Percentiles rank a stretch among this genome's conserved stretches.
These are phyloP conservation scores for Pollenia griseotomentosa DNA, from an alignment of 2,888 invertebrate species.

Conservation along the genomic window DNA sequence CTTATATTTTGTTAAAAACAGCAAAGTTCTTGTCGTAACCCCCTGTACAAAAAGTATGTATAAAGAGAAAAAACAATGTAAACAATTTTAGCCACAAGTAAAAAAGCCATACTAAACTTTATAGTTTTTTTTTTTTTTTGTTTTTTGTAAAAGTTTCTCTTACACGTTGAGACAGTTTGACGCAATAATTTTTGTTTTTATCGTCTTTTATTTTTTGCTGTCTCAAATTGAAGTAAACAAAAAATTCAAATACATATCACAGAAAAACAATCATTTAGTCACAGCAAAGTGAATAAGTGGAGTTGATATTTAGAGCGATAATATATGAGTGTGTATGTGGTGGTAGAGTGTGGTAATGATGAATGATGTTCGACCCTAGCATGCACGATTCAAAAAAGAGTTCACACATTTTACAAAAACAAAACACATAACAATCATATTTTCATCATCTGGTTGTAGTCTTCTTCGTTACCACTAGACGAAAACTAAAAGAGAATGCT, in stretches of 20 bases:
- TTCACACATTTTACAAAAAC: no score
- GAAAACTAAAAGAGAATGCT: no score
- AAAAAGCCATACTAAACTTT: conserved; percentile 33
- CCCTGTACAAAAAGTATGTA: conserved; percentile 15
- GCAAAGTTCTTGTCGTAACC: not conserved
- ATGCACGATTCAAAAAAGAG: no score
- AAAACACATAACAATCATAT: no score
- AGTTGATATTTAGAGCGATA: conserved; percentile 49
- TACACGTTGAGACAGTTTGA: conserved; percentile 50
- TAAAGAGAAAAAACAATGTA: conserved; percentile 1
- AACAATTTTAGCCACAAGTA: conserved; percentile 42
- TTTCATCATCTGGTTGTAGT: no score
- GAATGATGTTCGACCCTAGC: conserved; percentile 40
- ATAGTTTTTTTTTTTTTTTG: conserved; percentile 32
- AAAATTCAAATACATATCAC: conserved; percentile 4
- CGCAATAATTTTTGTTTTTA: conserved; percentile 52
- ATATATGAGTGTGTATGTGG: not conserved
- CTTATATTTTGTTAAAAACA: no score
- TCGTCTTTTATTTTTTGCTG: not conserved
- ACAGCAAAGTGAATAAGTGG: conserved; percentile 58
- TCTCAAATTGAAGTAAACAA: not conserved
- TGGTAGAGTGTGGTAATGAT: conserved; percentile 62
- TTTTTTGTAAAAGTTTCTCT: not conserved
- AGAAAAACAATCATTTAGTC: conserved; percentile 56
- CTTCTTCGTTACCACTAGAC: no score